Evolutionary conservation across 92 coral and sea anemone genomes (phyloP).

Genomic region (Diadumene lineata): DNA sequence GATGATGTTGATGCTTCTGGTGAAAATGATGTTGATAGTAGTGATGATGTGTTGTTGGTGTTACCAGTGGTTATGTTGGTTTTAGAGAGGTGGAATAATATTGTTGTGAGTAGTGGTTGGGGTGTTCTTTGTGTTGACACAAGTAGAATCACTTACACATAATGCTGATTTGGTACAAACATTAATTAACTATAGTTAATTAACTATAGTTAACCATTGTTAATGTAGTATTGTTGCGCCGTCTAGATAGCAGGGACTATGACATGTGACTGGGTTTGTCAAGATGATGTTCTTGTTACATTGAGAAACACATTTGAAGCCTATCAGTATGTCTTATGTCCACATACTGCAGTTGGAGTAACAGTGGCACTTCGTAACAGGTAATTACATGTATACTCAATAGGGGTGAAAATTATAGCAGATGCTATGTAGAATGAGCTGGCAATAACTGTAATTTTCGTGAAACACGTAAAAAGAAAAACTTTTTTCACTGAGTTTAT

Average conservation of each 20-base stretch:
- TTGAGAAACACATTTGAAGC: constrained; percentile 68
- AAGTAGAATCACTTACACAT: too few species aligned
- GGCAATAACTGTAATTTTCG: background rate
- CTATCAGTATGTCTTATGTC: constrained; percentile 74
- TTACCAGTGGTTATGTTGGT: too few species aligned
- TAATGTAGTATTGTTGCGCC: too few species aligned
- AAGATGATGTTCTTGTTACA: constrained; percentile 70
- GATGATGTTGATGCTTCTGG: too few species aligned
- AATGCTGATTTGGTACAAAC: too few species aligned
- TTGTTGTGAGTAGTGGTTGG: too few species aligned
- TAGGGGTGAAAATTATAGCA: background rate
- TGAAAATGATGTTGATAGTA: too few species aligned
- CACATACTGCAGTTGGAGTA: constrained; percentile 92
- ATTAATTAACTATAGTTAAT: too few species aligned
- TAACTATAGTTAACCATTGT: too few species aligned
- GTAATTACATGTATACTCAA: constrained; percentile 5
- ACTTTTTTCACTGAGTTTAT: background rate
- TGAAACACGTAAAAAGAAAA: background rate
- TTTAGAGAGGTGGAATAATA: too few species aligned
- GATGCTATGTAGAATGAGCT: background rate
- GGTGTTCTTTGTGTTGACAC: too few species aligned
- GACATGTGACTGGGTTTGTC: constrained; percentile 67
- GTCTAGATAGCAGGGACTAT: constrained; percentile 67
- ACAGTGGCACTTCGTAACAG: constrained; percentile 56
- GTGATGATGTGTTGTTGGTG: too few species aligned